A percentile compares a stretch with the other conserved stretches of the same genome.
Conservation (phyloP, 2,113 vertebrate species). For the Malaclemys terrapin region DNA sequence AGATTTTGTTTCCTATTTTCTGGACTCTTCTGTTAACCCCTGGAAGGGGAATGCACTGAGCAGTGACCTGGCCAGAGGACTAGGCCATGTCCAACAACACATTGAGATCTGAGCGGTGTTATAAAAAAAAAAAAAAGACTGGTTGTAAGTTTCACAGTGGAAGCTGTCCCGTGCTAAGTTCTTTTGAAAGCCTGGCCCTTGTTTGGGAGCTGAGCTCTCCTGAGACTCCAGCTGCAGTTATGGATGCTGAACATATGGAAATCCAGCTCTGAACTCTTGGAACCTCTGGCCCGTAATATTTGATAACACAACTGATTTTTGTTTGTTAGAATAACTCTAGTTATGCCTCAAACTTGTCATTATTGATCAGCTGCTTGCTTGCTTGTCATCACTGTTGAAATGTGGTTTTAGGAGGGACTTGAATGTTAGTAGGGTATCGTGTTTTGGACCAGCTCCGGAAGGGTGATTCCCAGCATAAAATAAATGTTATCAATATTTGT, state of each 20-base stretch:
- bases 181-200: fast-evolving
- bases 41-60: not conserved
- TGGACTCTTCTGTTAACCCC: not conserved
- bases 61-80: not conserved
- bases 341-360: not conserved
- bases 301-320: not conserved
- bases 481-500: not conserved
- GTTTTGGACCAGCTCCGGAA: not conserved
- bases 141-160: not conserved
- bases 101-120: not conserved
- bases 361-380: not conserved
- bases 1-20: not conserved
- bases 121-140: not conserved
- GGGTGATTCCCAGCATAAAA: not conserved
- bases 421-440: not conserved
- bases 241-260: not conserved
- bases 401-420: not conserved
- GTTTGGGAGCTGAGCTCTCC: not conserved
- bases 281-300: not conserved
- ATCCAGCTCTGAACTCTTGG: not conserved
- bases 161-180: not conserved
- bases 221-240: not conserved
- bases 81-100: not conserved
- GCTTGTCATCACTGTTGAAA: not conserved
- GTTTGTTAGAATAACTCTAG: not conserved